Percentiles rank a stretch among this genome's conserved stretches.
Conservation (phyloP, 1,140 invertebrate species). For the Prorops nasuta region DNA sequence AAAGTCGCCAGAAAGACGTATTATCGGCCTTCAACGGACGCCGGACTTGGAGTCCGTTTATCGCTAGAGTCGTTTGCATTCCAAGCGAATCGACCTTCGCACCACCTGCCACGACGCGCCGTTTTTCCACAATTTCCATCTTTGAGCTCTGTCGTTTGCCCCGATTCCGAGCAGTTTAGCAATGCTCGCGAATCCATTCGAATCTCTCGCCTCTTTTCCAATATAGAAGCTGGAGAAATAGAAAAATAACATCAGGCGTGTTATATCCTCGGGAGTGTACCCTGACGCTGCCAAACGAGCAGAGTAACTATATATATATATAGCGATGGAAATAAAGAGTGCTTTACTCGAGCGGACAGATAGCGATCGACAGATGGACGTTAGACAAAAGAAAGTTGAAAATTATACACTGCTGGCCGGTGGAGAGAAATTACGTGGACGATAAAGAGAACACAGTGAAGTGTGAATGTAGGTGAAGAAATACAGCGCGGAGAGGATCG, state of each 20-base stretch:
- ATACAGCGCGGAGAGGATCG: no score
- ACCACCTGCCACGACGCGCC: not conserved
- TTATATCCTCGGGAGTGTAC: not conserved
- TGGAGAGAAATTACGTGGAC: no score
- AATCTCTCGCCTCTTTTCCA: no score
- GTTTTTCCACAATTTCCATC: slow-evolving; percentile 13
- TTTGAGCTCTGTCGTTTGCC: slow-evolving; percentile 1
- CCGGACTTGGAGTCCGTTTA: slow-evolving; percentile 18
- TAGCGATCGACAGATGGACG: slow-evolving; percentile 13
- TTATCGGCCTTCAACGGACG: slow-evolving; percentile 18
- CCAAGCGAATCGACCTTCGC: slow-evolving; percentile 24
- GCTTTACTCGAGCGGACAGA: no score
- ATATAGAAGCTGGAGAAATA: not conserved
- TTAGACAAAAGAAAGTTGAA: not conserved
- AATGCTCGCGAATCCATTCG: no score
- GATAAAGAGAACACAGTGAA: no score
- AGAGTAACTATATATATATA: no score
- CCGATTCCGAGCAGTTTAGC: not conserved
- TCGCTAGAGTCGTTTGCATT: slow-evolving; percentile 32
- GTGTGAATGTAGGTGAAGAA: no score
- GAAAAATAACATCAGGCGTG: not conserved
- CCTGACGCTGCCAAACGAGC: no score
- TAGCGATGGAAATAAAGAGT: slow-evolving; percentile 1
- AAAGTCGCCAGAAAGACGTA: slow-evolving; percentile 37
- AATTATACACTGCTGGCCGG: not conserved